phyloP scores from a whole-genome alignment of 1,140 invertebrate species.

The Danaus melanippus region DNA sequence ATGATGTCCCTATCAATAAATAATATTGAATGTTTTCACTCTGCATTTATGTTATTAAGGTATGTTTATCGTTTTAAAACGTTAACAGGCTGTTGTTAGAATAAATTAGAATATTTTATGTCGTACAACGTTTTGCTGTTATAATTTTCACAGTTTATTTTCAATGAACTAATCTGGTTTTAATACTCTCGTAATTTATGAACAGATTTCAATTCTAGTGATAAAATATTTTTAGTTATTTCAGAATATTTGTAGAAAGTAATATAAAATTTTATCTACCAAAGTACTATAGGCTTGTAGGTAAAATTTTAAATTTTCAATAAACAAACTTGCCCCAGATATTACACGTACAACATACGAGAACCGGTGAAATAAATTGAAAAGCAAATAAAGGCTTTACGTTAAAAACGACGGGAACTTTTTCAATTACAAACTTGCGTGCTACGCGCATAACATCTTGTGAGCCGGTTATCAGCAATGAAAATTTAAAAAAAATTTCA shows the following conservation, averaged over 20 bases:
- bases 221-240: too few species aligned
- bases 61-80: too few species aligned
- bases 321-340: constrained; percentile 43
- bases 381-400: constrained; percentile 64
- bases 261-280: not conserved
- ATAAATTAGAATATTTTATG: too few species aligned
- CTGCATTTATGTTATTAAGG: not conserved
- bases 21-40: constrained; percentile 22
- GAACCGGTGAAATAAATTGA: constrained; percentile 53
- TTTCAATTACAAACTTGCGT: constrained; percentile 69
- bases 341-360: constrained; percentile 38
- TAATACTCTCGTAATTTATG: too few species aligned
- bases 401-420: constrained; percentile 64
- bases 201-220: too few species aligned
- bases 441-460: constrained; percentile 36
- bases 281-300: constrained; percentile 10
- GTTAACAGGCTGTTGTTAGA: too few species aligned
- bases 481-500: too few species aligned
- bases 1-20: constrained; percentile 26
- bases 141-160: too few species aligned
- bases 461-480: constrained; percentile 15
- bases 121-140: too few species aligned
- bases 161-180: too few species aligned
- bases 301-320: constrained; percentile 42
- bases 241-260: too few species aligned